Base-by-base conservation (phyloP, 37 sponge, comb jelly and placozoan genomes). In the Diacarnus erythraeanus region DNA sequence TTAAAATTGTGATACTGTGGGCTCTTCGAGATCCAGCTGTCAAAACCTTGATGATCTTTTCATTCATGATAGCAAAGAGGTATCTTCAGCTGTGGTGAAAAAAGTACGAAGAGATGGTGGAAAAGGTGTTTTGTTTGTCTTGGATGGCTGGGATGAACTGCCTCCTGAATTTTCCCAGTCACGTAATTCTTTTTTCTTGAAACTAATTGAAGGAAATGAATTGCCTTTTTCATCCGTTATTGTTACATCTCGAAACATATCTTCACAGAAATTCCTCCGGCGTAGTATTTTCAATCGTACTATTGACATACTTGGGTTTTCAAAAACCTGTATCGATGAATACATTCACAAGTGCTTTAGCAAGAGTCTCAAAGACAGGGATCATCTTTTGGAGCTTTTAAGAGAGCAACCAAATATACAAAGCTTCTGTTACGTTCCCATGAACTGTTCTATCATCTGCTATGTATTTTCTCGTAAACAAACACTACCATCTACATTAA, bases 141-240 rank as follows among this genome's bases (percentile, higher is more conserved):
- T 72, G 26, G 74, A 72, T 44, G 74, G 74, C 23, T 72, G 74
- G 74, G 74, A 72, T 30, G 74, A 72, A 29, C 74, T 72, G 41
- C 74, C 74, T 22, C 3, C 74, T 17, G 23, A 72, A 5, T 23
- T 72, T 22, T 9, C 47, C 22, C 74, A 43, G 6, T 47, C 51
- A 47, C 51, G 51, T 47, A 47, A 12, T 47, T 47, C 51, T 47
- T 47, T 23, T 21, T 39, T 47, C 23, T 22, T 72, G 26, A 47
- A 29, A 3, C n/a, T 30, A 30, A 23, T 72, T 43, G 31, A 30
- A 20, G 27, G n/a, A 22, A 22, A 22, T 5, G 29, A 41, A 47
- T 12, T 47, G 51, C 51, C 51, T 47, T 47, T 47, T 47, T 23
- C 54, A 22, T 21, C 74, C 8, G 74, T 72, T 26, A 22, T 72